A percentile compares a stretch with the other conserved stretches of the same genome.
These are phyloP conservation scores for Acinonyx jubatus DNA, from an alignment of 2,113 vertebrate species.

Conservation along the genomic window DNA sequence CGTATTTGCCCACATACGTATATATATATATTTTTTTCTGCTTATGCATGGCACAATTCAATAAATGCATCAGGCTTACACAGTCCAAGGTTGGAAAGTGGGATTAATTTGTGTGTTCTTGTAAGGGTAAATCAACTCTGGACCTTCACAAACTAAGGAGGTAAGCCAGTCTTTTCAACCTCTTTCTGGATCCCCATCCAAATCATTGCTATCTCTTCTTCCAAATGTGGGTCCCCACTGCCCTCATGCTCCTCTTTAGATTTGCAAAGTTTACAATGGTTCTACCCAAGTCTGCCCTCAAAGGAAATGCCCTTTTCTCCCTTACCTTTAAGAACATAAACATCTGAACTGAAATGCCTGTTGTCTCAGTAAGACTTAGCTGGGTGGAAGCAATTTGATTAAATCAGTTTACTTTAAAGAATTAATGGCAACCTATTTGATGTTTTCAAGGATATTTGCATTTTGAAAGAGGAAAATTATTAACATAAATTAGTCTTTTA, in stretches of 20 bases:
- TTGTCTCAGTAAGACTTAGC: background rate
- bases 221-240: background rate
- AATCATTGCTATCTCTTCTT: background rate
- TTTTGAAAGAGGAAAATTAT: slow-evolving; percentile 56
- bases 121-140: background rate
- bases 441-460: slow-evolving; percentile 63
- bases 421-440: slow-evolving; percentile 48
- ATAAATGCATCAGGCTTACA: background rate
- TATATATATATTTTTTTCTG: background rate
- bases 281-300: background rate
- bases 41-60: background rate
- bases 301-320: background rate
- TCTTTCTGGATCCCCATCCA: background rate
- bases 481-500: slow-evolving; percentile 61
- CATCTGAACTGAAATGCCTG: background rate
- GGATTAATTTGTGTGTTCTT: background rate
- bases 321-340: background rate
- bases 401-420: slow-evolving; percentile 54
- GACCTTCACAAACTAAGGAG: background rate
- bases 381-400: slow-evolving; percentile 48
- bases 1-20: background rate
- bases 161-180: background rate
- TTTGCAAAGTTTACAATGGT: background rate
- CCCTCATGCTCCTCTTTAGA: background rate
- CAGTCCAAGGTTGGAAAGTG: background rate